Percentiles rank a stretch among this genome's conserved stretches.
phyloP scores from a whole-genome alignment of 1,140 invertebrate species.

The Elymnias hypermnestra region DNA sequence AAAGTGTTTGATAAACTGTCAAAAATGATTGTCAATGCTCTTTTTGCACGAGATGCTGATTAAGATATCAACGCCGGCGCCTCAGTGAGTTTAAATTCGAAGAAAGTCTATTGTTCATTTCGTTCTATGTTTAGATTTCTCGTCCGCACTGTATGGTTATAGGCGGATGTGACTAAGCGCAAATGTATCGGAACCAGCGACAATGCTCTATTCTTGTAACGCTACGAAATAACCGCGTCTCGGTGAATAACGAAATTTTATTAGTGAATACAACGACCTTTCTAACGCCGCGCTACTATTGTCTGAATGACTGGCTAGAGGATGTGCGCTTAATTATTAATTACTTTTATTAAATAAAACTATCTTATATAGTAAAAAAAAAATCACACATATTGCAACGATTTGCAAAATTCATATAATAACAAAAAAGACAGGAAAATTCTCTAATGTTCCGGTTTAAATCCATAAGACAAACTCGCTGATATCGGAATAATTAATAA shows the following conservation, averaged over 20 bases:
- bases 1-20: not conserved
- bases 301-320: too few species aligned
- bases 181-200: conserved; percentile 31
- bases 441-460: too few species aligned
- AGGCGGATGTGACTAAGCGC: conserved; percentile 41
- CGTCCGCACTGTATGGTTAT: conserved; percentile 34
- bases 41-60: conserved; percentile 2
- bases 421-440: too few species aligned
- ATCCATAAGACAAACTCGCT: too few species aligned
- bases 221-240: conserved; percentile 10
- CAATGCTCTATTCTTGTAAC: conserved; percentile 37
- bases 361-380: too few species aligned
- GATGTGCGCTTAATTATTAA: too few species aligned
- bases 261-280: not conserved
- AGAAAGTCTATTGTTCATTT: conserved; percentile 34
- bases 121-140: conserved; percentile 28
- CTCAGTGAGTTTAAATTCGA: conserved; percentile 6
- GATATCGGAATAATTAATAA: too few species aligned
- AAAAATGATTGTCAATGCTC: not conserved
- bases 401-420: too few species aligned
- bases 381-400: too few species aligned
- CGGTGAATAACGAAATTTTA: conserved; percentile 10
- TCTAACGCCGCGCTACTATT: not conserved
- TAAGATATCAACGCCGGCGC: not conserved
- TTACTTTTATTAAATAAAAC: too few species aligned